Percentiles rank a stretch among this genome's conserved stretches.
These are phyloP conservation scores for Listrodromus nycthemerus DNA, from an alignment of 2,888 invertebrate species.

Conservation along the genomic window DNA sequence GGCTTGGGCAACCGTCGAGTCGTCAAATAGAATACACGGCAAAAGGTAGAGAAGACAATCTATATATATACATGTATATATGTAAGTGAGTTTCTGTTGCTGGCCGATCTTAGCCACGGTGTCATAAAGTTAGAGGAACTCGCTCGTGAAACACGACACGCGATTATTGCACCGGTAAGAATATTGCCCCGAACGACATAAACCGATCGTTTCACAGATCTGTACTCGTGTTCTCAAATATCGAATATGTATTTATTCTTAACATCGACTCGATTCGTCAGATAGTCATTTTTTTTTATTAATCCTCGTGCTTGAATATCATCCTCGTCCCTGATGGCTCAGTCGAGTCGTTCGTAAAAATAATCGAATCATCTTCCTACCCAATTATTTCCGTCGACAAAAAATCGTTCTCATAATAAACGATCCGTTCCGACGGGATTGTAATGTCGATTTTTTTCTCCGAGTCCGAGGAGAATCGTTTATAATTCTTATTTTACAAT, in stretches of 20 bases:
- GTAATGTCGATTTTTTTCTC: not conserved
- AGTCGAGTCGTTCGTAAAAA: slow-evolving; percentile 48
- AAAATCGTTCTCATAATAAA: slow-evolving; percentile 45
- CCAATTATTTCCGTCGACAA: slow-evolving; percentile 37
- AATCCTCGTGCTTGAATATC: slow-evolving; percentile 38
- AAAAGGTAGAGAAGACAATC: slow-evolving; percentile 44
- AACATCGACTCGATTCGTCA: not conserved
- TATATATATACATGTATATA: slow-evolving; percentile 33
- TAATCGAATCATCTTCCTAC: slow-evolving; percentile 34
- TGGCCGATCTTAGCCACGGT: slow-evolving; percentile 43
- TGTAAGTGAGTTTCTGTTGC: slow-evolving; percentile 40
- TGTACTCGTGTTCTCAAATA: slow-evolving; percentile 38
- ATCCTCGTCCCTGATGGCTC: slow-evolving; percentile 34
- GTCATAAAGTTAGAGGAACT: slow-evolving; percentile 64
- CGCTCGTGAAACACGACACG: slow-evolving; percentile 66
- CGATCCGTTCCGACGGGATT: slow-evolving; percentile 29
- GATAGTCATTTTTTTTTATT: not conserved
- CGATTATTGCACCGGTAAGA: slow-evolving; percentile 60
- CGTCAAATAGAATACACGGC: slow-evolving; percentile 53
- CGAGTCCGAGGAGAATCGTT: not conserved
- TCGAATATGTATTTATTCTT: slow-evolving; percentile 45
- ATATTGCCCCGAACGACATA: slow-evolving; percentile 61
- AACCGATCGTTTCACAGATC: slow-evolving; percentile 63
- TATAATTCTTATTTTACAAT: not conserved
- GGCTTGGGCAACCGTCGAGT: slow-evolving; percentile 56